Evolutionary conservation across 2,797 vertebrate species (phyloP), one percentile per base, ranked within the genome.

Genomic region (Macropodus opercularis): DNA sequence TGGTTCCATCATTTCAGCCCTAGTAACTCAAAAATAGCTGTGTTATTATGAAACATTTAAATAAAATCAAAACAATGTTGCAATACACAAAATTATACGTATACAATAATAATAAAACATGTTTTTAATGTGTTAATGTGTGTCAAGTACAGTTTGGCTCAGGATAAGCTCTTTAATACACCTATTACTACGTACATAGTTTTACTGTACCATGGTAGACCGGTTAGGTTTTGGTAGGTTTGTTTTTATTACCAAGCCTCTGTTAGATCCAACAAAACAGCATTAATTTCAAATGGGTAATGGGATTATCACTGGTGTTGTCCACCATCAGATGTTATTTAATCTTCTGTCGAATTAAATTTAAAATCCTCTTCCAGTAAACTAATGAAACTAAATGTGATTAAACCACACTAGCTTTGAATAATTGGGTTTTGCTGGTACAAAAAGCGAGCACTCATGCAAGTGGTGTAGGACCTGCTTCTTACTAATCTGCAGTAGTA

Each of bases 401-500:
- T 22, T 14, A 34, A 50, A 40, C 12, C 11, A 23, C 3, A 8
- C 21, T 11, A 48, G 24, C 13, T n/a, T 36, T 6, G 8, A 38
- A 38, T 38, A 38, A 38, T 17, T 17, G 7, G 12, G 22, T 38
- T 34, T 52, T 51, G 17, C 7, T 38, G 17, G 4, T 38, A 18
- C 4, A 17, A 17, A 36, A 36, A n/a, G 8, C 17, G 18, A 5
- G 8, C 17, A 11, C 17, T n/a, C n/a, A 19, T 10, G 11, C 8
- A 8, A 22, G 11, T 9, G 26, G 48, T 55, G 57, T 26, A 38
- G n/a, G n/a, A n/a, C 52, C 31, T 57, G 17, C 55, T 14, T 46
- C 29, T 22, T 11, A 9, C 2, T 21, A 18, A 8, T 61, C 40
- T 35, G 26, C 62, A 24, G 39, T 27, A 56, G 55, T 60, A 59